A percentile compares a stretch with the other conserved stretches of the same genome.
Evolutionary conservation across 2,888 invertebrate genomes (phyloP).

Genomic region (Diarsia mendica): DNA sequence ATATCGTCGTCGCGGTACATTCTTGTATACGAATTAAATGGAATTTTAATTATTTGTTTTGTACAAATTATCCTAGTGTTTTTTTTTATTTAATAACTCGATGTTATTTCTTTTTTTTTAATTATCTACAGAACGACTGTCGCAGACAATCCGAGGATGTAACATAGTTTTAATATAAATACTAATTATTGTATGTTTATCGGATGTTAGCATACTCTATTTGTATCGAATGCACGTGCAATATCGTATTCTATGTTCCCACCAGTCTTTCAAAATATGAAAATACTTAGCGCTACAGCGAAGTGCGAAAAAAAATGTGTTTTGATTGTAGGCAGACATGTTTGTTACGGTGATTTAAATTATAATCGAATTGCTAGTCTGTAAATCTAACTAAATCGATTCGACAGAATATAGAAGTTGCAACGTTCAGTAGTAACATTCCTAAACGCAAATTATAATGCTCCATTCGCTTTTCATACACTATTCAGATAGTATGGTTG

Average conservation of each 20-base stretch:
- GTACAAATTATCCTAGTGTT: slow-evolving; percentile 68
- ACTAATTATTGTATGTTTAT: slow-evolving; percentile 61
- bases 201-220: slow-evolving; percentile 64
- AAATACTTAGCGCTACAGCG: slow-evolving; percentile 29
- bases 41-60: slow-evolving; percentile 66
- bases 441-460: slow-evolving; percentile 35
- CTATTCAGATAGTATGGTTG: slow-evolving; percentile 4
- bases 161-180: slow-evolving; percentile 63
- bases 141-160: slow-evolving; percentile 59
- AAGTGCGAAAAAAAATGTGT: slow-evolving; percentile 45
- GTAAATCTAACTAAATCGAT: slow-evolving; percentile 44
- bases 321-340: slow-evolving; percentile 46
- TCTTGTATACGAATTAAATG: slow-evolving; percentile 71
- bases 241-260: slow-evolving; percentile 64
- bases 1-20: slow-evolving; percentile 52
- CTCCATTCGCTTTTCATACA: slow-evolving; percentile 11
- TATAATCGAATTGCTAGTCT: slow-evolving; percentile 64
- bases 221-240: slow-evolving; percentile 69
- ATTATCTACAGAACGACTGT: slow-evolving; percentile 41
- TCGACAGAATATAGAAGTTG: slow-evolving; percentile 56
- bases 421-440: slow-evolving; percentile 47
- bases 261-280: slow-evolving; percentile 56
- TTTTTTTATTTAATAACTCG: slow-evolving; percentile 66
- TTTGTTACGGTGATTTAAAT: slow-evolving; percentile 51
- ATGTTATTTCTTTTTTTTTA: slow-evolving; percentile 60